phyloP scores from a whole-genome alignment of 2,888 invertebrate species.

The Furcula furcula region DNA sequence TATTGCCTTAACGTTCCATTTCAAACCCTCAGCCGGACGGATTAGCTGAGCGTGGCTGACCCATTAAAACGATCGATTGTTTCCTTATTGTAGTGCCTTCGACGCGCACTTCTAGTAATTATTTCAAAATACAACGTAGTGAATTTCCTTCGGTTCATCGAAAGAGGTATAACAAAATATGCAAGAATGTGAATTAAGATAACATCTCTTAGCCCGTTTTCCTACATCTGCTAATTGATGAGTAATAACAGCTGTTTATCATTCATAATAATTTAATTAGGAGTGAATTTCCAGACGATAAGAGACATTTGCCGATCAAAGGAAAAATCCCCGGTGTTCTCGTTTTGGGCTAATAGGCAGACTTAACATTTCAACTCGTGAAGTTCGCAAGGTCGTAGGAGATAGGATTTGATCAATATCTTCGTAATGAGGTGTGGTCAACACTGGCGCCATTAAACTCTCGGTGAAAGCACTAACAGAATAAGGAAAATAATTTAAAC shows the following conservation, averaged over 20 bases:
- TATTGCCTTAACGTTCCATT: slow-evolving; percentile 42
- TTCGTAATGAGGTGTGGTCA: slow-evolving; percentile 59
- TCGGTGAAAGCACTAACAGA: slow-evolving; percentile 47
- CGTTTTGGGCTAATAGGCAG: slow-evolving; percentile 40
- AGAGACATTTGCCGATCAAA: slow-evolving; percentile 4
- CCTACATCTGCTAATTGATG: slow-evolving; percentile 22
- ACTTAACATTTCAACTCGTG: slow-evolving; percentile 47
- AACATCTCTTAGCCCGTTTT: slow-evolving; percentile 20
- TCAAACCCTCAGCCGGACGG: slow-evolving; percentile 64
- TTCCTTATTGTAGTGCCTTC: slow-evolving; percentile 72
- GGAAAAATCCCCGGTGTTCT: slow-evolving; percentile 5
- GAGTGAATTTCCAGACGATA: neutral
- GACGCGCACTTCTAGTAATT: slow-evolving; percentile 51
- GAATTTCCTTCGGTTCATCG: slow-evolving; percentile 19
- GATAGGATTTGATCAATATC: slow-evolving; percentile 64
- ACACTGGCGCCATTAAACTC: slow-evolving; percentile 60
- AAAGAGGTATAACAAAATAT: slow-evolving; percentile 17
- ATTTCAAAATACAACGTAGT: slow-evolving; percentile 53
- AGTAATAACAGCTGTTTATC: slow-evolving; percentile 9
- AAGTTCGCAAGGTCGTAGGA: slow-evolving; percentile 52
- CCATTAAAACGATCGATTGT: slow-evolving; percentile 81
- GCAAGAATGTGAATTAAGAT: slow-evolving; percentile 17
- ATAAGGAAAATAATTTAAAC: slow-evolving; percentile 64
- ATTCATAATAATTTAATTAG: neutral
- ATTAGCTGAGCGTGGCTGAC: slow-evolving; percentile 77